These are phyloP conservation scores for Helarctos malayanus DNA, from an alignment of 2,797 vertebrate genomes.

Conservation along the genomic window DNA sequence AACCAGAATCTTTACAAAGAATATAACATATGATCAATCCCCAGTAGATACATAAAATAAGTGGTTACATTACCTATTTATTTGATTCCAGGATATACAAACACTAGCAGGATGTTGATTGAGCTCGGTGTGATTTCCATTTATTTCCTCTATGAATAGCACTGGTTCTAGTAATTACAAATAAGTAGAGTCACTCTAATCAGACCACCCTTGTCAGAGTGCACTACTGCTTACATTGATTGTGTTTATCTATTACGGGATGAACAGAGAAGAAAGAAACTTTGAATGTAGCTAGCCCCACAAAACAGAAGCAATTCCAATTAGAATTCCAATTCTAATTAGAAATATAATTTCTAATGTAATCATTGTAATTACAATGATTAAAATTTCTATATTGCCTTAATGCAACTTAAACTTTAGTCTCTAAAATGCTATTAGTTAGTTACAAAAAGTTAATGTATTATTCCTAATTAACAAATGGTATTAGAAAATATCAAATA, in stretches of 20 bases:
- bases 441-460: neutral
- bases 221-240: constrained; percentile 38
- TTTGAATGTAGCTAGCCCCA: neutral
- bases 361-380: neutral
- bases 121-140: neutral
- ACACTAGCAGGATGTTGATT: constrained; percentile 42
- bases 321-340: neutral
- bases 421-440: neutral
- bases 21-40: neutral
- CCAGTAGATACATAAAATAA: neutral
- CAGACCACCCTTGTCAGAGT: neutral
- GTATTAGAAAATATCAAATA: neutral
- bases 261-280: neutral
- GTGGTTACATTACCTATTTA: neutral
- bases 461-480: neutral
- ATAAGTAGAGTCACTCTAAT: constrained; percentile 57
- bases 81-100: constrained; percentile 40
- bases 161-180: constrained; percentile 68
- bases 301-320: neutral
- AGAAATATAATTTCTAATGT: neutral
- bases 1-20: constrained; percentile 34
- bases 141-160: constrained; percentile 31
- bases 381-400: constrained; percentile 11
- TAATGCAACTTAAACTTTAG: neutral
- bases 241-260: constrained; percentile 50